Base-by-base conservation (phyloP, 1,140 invertebrate species). In the Polypedilum vanderplanki region DNA sequence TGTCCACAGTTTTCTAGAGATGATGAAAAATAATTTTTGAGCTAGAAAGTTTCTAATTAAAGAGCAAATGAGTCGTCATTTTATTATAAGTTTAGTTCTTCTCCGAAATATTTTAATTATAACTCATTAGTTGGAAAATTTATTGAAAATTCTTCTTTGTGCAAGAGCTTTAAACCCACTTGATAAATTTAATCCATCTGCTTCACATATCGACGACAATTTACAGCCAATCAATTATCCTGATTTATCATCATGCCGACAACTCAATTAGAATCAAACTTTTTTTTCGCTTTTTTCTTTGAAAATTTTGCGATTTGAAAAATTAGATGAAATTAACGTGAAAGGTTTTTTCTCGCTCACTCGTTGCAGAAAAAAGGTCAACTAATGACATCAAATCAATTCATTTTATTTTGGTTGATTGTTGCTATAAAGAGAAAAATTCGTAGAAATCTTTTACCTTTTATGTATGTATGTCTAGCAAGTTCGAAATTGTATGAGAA, bases 301-400 rank as follows among this genome's bases (percentile, higher is more conserved):
- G 1, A 12, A 57, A 12, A 12, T 57, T n/a, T 57, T 15, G 12
- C n/a, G 46, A 4, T 57, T 15, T 57, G 46, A 57, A 57, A 57
- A 57, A 57, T 57, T 57, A 57, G 46, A 57, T n/a, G 9, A 57
- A 57, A 57, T 57, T 57, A 57, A 57, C n/a, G 46, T n/a, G n/a
- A 57, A 57, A 33, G 24, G 2, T 33, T 33, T 33, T 33, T 5
- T 33, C 5, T 33, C 5, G n/a, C 24, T 33, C 24, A 12, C n/a
- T 57, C 12, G 15, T 4, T 57, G 46, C 46, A 57, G 46, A 57
- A 33, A 33, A 33, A 57, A 57, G 46, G 46, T 57, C 46, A 57
- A 57, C 46, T 57, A 57, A 57, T 57, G 46, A 57, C 46, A 57
- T 57, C 46, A 57, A 57, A 57, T 57, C 46, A 57, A 57, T 57